A percentile compares a stretch with the other conserved stretches of the same genome.
These are phyloP conservation scores for Cephalopterus ornatus DNA, from an alignment of 2,113 vertebrate species.

Conservation along the genomic window DNA sequence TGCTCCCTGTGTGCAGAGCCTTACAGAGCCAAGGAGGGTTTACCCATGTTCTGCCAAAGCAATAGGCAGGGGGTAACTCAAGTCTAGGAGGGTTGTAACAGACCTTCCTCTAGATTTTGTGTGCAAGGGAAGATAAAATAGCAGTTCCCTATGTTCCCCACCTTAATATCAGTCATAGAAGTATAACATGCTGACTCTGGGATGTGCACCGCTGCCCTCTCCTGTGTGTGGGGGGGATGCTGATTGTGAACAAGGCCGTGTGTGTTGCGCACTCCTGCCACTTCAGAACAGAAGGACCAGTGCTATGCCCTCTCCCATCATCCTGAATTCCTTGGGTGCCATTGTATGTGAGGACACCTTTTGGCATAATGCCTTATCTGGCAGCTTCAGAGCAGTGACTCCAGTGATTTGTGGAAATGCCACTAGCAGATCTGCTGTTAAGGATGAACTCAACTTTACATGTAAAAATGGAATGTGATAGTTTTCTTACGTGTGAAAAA, in stretches of 20 bases:
- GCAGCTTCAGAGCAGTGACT: background rate
- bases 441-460: background rate
- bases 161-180: background rate
- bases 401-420: background rate
- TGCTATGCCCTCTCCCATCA: background rate
- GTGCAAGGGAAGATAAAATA: background rate
- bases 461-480: background rate
- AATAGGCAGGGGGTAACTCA: fast-evolving
- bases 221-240: background rate
- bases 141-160: fast-evolving
- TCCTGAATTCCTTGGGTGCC: background rate
- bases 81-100: background rate
- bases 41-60: background rate
- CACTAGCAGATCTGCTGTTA: background rate
- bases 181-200: background rate
- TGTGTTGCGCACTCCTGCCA: background rate
- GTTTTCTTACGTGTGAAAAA: background rate
- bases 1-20: background rate
- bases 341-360: background rate
- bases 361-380: background rate
- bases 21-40: background rate
- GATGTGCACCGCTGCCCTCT: background rate
- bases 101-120: background rate
- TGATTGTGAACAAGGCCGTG: background rate
- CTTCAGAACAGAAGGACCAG: background rate